A percentile compares a stretch with the other conserved stretches of the same genome.
Evolutionary conservation across 2,888 invertebrate genomes (phyloP).

Genomic region (Chesias legatella): DNA sequence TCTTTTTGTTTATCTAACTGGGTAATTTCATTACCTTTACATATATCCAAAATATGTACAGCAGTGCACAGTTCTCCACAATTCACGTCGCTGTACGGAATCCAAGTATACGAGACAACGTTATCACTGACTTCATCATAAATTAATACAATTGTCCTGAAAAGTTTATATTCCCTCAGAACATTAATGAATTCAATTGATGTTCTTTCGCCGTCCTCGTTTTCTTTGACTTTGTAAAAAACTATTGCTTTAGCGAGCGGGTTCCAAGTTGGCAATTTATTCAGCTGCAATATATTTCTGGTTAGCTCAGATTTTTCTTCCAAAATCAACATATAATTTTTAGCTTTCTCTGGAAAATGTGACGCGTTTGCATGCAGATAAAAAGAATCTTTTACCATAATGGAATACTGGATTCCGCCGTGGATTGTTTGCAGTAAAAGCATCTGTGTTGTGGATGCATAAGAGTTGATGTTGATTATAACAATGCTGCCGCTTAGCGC

Average conservation of each 20-base stretch:
- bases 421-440: conserved; percentile 68
- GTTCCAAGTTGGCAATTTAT: conserved; percentile 75
- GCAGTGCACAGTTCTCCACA: conserved; percentile 64
- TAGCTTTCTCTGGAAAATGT: conserved; percentile 76
- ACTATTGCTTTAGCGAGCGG: conserved; percentile 73
- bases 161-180: conserved; percentile 58
- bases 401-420: conserved; percentile 67
- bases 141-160: conserved; percentile 65
- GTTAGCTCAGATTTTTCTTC: conserved; percentile 68
- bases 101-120: conserved; percentile 69
- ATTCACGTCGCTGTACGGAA: conserved; percentile 62
- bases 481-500: conserved; percentile 75
- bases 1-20: conserved; percentile 51
- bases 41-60: conserved; percentile 64
- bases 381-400: conserved; percentile 76
- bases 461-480: conserved; percentile 73
- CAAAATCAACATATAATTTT: conserved; percentile 77
- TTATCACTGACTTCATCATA: conserved; percentile 48
- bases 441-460: conserved; percentile 58
- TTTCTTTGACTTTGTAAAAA: conserved; percentile 56
- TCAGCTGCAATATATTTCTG: conserved; percentile 68
- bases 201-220: conserved; percentile 47
- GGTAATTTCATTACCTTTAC: conserved; percentile 49
- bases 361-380: conserved; percentile 73
- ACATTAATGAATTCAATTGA: conserved; percentile 65